These are phyloP conservation scores for Galbula dea DNA, from an alignment of 2,113 vertebrate genomes.

Conservation along the genomic window DNA sequence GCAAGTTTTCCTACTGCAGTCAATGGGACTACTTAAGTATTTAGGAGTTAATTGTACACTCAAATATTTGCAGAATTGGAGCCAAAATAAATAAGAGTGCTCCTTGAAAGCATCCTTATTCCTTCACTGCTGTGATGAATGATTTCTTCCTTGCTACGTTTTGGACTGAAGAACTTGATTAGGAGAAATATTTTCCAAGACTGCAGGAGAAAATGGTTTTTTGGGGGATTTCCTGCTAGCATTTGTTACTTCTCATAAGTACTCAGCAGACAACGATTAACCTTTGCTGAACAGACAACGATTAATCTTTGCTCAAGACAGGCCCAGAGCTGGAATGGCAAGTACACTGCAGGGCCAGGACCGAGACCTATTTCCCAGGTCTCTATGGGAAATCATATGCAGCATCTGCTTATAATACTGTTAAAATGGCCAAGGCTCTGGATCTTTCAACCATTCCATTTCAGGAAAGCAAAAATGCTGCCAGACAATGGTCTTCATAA, in stretches of 20 bases:
- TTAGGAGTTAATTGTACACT: not conserved
- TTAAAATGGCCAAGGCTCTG: not conserved
- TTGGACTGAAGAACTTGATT: not conserved
- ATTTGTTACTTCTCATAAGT: not conserved
- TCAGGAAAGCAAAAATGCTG: not conserved
- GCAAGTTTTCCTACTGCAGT: not conserved
- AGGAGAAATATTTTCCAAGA: not conserved
- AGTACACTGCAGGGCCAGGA: not conserved
- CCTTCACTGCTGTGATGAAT: not conserved
- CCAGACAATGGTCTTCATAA: not conserved
- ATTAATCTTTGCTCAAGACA: not conserved
- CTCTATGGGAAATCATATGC: not conserved
- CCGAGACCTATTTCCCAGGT: not conserved
- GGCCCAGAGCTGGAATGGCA: not conserved
- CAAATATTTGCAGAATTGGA: slow-evolving; percentile 23
- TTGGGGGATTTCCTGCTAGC: not conserved
- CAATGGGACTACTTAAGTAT: not conserved
- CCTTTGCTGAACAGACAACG: not conserved
- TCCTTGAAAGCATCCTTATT: not conserved
- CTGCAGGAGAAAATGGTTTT: not conserved
- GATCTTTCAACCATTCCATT: not conserved
- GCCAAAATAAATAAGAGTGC: slow-evolving; percentile 3
- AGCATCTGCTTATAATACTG: not conserved
- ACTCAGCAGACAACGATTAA: not conserved
- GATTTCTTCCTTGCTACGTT: not conserved